Evolutionary conservation across 1,140 invertebrate species (phyloP), one percentile per base, ranked within the genome.

Genomic region (Scaptodrosophila lebanonensis): DNA sequence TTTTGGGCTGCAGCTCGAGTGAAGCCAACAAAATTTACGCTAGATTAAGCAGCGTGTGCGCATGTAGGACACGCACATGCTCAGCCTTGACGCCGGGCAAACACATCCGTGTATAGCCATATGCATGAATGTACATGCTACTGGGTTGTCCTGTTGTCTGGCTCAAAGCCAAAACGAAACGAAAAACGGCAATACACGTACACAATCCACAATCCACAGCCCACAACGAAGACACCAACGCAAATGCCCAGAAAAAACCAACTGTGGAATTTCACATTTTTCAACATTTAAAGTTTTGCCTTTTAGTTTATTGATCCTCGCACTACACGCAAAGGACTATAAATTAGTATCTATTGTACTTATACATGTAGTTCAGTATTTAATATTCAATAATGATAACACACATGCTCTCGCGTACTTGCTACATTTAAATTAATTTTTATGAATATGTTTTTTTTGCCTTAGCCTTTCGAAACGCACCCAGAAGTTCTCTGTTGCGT

Each of bases 401-500:
- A 43, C 40, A 43, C 40, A 43, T 43, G 25, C 40, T 67, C 61
- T 38, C 38, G 54, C 32, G 20, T 66, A 66, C 50, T 54, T 66
- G 62, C 48, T 51, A 66, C 30, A 69, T 65, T 70, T 50, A 53
- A 49, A 58, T 51, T 42, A 35, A 35, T 16, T 16, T 47, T 40
- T 51, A 20, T 63, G 44, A 67, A 47, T 67, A 44, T 29, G 35
- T 30, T 43, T 49, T 15, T 36, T 48, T 47, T 51, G 42, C n/a
- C n/a, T n/a, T n/a, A n/a, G n/a, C n/a, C n/a, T 47, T 64, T 59
- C 53, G 71, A 76, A 77, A 77, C 72, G 73, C 67, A 72, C 77
- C 67, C 67, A 64, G 73, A 77, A 77, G 66, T 70, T 66, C 50
- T 53, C 71, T 59, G 62, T 59, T 62, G 68, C 56, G 43, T 54